phyloP scores from a whole-genome alignment of 2,113 vertebrate species.

The Ammodytes dubius region DNA sequence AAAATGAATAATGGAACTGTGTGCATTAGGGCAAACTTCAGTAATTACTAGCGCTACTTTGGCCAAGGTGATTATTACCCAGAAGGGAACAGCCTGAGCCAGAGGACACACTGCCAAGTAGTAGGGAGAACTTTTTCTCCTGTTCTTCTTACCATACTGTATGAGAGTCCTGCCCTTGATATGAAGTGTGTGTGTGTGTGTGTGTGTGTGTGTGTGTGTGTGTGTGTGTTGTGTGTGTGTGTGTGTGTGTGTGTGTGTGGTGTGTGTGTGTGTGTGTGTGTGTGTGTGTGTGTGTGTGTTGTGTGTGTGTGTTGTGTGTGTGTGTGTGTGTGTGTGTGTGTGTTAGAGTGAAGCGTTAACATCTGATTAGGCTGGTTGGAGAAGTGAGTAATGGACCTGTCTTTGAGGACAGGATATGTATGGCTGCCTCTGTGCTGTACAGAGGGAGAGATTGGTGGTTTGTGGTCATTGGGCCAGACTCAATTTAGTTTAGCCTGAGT shows the following conservation, averaged over 20 bases:
- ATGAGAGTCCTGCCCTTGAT: conserved; percentile 52
- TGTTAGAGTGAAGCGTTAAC: conserved; percentile 57
- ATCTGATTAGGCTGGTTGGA: conserved; percentile 60
- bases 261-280: no score
- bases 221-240: no score
- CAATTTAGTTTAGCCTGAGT: conserved; percentile 51
- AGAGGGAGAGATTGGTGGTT: conserved; percentile 43
- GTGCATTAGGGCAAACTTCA: conserved; percentile 65
- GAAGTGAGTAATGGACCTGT: conserved; percentile 69
- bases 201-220: no score
- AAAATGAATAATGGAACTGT: conserved; percentile 77
- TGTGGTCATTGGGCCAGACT: conserved; percentile 42
- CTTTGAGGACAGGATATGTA: conserved; percentile 56
- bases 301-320: no score
- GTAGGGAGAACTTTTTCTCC: conserved; percentile 55
- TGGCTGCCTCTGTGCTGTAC: conserved; percentile 22
- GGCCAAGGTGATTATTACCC: conserved; percentile 71
- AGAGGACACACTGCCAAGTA: conserved; percentile 64
- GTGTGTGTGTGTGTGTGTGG: no score
- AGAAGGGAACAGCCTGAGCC: conserved; percentile 72
- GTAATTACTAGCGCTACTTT: conserved; percentile 67
- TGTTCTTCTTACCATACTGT: conserved; percentile 1
- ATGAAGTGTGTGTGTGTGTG: no score
- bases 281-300: no score
- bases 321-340: not conserved